Base-by-base conservation (phyloP, 2,797 vertebrate genomes). In the Tachyglossus aculeatus region DNA sequence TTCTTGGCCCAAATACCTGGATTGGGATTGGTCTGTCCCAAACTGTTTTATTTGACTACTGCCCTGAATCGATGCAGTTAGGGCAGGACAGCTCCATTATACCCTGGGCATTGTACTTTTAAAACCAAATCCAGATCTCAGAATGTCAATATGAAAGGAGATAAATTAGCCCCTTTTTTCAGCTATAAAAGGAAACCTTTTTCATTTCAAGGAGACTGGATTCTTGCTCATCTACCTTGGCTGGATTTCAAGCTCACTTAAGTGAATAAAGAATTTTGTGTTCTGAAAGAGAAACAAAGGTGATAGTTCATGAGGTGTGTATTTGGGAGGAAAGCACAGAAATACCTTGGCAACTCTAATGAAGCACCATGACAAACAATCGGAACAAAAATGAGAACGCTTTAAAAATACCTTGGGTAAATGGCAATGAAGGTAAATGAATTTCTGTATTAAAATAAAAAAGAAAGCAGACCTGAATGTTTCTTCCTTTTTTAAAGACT, bases 341-440 rank as follows among this genome's bases (percentile, higher is more conserved):
- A 56, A 55, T 67, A 69, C 16, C 2, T 58, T 21, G 65, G 21
- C 32, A 80, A 53, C 37, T 51, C 60, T 48, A 65, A 66, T 40
- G 57, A 50, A 78, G 41, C 4, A 45, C 16, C 24, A 18, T 36
- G 34, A 39, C 11, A 39, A 22, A 31, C 4, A 32, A 37, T 21
- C 37, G 15, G 5, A 37, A 32, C 1, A 37, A 37, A 27, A 25
- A 18, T 15, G 27, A 25, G 25, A 27, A 45, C 24, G 22, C 18
- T 45, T 44, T 61, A 56, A 56, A 73, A 36, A 12, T 25, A 24
- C 41, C 33, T 44, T 52, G 60, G 77, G 56, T 11, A 69, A 41
- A 71, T 3, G 58, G 31, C 5, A 75, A 71, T 22, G 53, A 48
- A 50, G 60, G 24, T 33, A 59, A 67, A 74, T 62, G 50, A 78